A percentile compares a stretch with the other conserved stretches of the same genome.
phyloP scores from a whole-genome alignment of 2,797 vertebrate genomes.

The Silurus aristotelis region DNA sequence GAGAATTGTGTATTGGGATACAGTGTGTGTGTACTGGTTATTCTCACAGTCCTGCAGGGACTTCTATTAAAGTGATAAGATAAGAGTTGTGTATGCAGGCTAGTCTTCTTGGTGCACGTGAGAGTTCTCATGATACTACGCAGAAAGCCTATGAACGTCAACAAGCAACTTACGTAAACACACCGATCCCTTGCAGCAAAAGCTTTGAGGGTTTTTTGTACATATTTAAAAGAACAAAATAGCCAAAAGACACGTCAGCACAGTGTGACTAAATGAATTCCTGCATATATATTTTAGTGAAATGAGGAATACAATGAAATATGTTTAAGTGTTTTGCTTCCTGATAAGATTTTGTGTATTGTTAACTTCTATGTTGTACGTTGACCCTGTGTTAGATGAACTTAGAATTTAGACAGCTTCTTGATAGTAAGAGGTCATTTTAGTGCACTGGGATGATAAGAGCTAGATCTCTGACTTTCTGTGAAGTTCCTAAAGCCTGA shows the following conservation, averaged over 20 bases:
- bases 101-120: constrained; percentile 59
- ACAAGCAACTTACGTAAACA: constrained; percentile 34
- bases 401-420: background rate
- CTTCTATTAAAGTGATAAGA: constrained; percentile 71
- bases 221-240: constrained; percentile 20
- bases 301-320: background rate
- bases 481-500: background rate
- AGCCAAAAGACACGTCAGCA: background rate
- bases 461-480: constrained; percentile 2
- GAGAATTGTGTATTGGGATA: constrained; percentile 37
- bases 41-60: constrained; percentile 64
- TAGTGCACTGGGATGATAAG: background rate
- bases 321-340: too few species aligned
- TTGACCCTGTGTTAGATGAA: background rate
- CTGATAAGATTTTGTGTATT: background rate
- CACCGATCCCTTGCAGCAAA: background rate
- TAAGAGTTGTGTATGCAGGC: constrained; percentile 62
- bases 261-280: background rate
- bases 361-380: background rate
- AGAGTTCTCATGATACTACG: constrained; percentile 44
- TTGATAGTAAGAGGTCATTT: background rate
- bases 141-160: constrained; percentile 31
- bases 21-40: constrained; percentile 57
- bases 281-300: background rate
- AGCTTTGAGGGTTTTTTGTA: background rate